Conservation (phyloP, 2,888 invertebrate species). For the Harmothoe impar region DNA sequence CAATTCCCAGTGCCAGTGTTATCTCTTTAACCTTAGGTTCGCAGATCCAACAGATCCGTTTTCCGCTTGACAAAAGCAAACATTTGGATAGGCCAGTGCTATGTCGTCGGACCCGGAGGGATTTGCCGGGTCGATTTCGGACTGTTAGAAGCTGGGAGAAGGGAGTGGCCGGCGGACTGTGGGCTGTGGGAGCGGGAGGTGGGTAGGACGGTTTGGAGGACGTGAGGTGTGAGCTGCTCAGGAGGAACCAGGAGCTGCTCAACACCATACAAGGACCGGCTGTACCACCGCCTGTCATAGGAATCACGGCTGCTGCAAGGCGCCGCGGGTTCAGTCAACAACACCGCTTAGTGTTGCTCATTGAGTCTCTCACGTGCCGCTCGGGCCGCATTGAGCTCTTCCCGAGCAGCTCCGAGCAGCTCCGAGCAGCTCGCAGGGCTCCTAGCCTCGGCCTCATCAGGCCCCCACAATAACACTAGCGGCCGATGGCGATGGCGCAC, state of each 20-base stretch:
- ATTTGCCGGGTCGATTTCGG: conserved; percentile 36
- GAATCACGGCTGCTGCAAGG: neutral
- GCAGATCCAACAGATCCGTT: conserved; percentile 47
- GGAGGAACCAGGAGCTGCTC: neutral
- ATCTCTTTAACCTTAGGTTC: conserved; percentile 45
- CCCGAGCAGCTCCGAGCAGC: neutral
- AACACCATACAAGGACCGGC: neutral
- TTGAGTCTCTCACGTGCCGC: conserved; percentile 15
- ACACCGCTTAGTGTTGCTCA: conserved; percentile 35
- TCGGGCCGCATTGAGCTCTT: neutral
- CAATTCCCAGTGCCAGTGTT: neutral
- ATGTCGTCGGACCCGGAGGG: neutral
- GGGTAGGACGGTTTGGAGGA: neutral
- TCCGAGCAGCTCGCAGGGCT: neutral
- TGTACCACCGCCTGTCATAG: neutral
- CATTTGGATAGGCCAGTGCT: conserved; percentile 47
- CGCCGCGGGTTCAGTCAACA: conserved; percentile 26
- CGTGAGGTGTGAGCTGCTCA: conserved; percentile 2
- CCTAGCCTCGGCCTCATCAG: conserved; percentile 36
- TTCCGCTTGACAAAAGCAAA: conserved; percentile 45
- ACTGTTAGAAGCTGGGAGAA: neutral
- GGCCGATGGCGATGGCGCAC: neutral
- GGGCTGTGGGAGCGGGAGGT: neutral
- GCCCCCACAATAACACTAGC: conserved; percentile 36
- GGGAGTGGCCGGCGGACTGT: neutral